Evolutionary conservation across 2,797 vertebrate genomes (phyloP).

Genomic region (Thripadectes ignobilis): DNA sequence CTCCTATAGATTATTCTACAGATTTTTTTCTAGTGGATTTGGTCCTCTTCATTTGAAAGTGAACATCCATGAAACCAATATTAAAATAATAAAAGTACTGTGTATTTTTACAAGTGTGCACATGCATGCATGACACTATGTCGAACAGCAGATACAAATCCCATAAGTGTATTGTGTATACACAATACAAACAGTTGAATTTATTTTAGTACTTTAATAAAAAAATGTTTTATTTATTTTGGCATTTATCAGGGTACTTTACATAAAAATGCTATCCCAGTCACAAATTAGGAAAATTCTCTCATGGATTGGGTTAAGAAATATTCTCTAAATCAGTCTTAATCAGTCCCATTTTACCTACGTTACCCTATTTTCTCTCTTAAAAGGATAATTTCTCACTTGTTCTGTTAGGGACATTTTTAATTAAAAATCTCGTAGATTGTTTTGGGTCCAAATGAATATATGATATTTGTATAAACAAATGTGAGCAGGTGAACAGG

Average conservation of each 20-base stretch:
- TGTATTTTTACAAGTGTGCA: not conserved
- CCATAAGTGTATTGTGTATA: not conserved
- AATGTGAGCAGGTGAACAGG: not conserved
- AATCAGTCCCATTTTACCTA: not conserved
- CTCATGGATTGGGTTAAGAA: not conserved
- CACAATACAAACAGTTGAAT: not conserved
- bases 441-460: not conserved
- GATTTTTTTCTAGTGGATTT: not conserved
- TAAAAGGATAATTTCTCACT: not conserved
- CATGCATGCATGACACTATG: fast-evolving
- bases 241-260: not conserved
- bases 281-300: not conserved
- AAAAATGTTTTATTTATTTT: not conserved
- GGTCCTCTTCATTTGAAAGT: not conserved
- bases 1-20: not conserved
- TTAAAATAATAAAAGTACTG: not conserved
- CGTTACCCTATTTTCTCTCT: not conserved
- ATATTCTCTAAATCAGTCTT: not conserved
- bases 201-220: not conserved
- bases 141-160: not conserved
- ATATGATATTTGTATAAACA: not conserved
- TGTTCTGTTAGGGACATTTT: not conserved
- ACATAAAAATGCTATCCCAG: not conserved
- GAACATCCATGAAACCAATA: not conserved
- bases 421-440: not conserved